These are phyloP conservation scores for Podarcis muralis DNA, from an alignment of 2,113 vertebrate genomes.

Conservation along the genomic window DNA sequence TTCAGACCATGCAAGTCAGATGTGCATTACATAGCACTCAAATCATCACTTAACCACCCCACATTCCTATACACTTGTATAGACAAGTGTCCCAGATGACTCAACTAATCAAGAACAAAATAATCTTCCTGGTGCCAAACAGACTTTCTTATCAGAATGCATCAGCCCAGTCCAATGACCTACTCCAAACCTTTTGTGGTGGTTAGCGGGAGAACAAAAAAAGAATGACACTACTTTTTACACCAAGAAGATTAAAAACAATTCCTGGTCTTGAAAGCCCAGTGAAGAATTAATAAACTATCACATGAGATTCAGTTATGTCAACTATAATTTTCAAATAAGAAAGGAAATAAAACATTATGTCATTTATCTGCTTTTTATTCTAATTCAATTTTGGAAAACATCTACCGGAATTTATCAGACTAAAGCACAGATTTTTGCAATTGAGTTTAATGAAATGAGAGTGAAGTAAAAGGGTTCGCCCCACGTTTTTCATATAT, in stretches of 20 bases:
- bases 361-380: neutral
- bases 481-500: neutral
- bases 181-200: neutral
- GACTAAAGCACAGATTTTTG: slow-evolving; percentile 1
- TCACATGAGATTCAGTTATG: neutral
- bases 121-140: neutral
- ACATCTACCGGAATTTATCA: slow-evolving; percentile 26
- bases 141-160: neutral
- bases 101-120: neutral
- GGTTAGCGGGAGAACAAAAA: neutral
- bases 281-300: neutral
- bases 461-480: neutral
- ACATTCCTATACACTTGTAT: neutral
- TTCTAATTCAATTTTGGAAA: slow-evolving; percentile 22
- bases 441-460: neutral
- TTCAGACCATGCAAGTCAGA: neutral
- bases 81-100: neutral
- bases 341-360: neutral
- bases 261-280: neutral
- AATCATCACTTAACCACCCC: neutral
- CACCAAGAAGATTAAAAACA: neutral
- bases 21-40: neutral
- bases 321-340: neutral
- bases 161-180: neutral
- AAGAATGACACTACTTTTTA: neutral